Evolutionary conservation across 2,888 invertebrate species (phyloP), one percentile per base, ranked within the genome.

Genomic region (Euproctis similis): DNA sequence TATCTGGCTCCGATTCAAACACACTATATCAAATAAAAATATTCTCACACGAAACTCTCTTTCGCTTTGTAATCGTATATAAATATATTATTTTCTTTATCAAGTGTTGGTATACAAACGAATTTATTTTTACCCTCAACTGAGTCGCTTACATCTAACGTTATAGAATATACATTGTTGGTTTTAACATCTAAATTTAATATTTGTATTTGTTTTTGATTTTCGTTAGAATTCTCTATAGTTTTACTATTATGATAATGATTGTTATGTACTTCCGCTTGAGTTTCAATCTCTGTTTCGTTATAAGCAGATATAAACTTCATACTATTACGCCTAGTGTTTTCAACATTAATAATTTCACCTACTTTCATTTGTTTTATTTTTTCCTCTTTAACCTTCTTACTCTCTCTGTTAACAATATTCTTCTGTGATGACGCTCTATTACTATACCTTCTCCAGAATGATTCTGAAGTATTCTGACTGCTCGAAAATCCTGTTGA

Each of bases 381-480:
- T 19, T 50, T 63, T n/a, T 66, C 58, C 6, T 76, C 74, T 49
- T 71, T 77, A 0, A 62, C 32, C 51, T 72, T 80, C 30, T 75
- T 76, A 30, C 70, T 81, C 24, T 76, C 80, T 48, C 60, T 66
- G 3, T 68, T 76, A 1, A 76, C 37, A 5, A 74, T 51, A 19
- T 71, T 68, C 39, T 71, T 82, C 36, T 76, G 78, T 0, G 84
- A 84, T 0, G 76, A 78, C 0, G 78, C 61, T 53, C 82, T 66
- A 32, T 85, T 87, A 43, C 88, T 89, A 47, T 88, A 88, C 16
- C 89, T 60, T 49, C 87, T 86, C 86, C 89, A 87, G 48, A 89
- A 88, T 0, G 87, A 87, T 30, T 89, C 89, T 0, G 87, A 85
- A 1, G 86, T 87, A 22, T 86, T 85, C 30, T 88, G 87, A 36